Conservation (phyloP, 2,113 vertebrate genomes). For the Marmota monax region DNA sequence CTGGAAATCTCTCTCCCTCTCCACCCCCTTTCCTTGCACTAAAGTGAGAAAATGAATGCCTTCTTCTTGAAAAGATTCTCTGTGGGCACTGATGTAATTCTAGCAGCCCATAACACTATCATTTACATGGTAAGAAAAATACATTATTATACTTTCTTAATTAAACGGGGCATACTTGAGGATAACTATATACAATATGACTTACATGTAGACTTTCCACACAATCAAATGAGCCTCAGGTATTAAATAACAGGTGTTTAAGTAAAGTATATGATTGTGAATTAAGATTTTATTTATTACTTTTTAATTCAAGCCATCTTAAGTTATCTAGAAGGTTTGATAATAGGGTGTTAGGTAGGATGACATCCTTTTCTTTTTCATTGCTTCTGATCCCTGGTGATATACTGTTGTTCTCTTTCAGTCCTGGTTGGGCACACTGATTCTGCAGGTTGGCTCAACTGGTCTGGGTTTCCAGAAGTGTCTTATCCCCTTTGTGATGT, state of each 20-base stretch:
- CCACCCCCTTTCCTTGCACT: neutral
- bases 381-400: neutral
- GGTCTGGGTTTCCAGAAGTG: neutral
- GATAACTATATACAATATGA: neutral
- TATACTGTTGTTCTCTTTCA: neutral
- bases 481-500: neutral
- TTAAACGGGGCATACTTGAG: neutral
- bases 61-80: neutral
- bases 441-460: neutral
- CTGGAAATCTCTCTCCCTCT: neutral
- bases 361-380: neutral
- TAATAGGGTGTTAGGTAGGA: neutral
- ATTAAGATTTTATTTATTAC: constrained; percentile 2
- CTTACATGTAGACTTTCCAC: neutral
- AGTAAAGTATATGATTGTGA: constrained; percentile 12
- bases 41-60: neutral
- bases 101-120: neutral
- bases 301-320: neutral
- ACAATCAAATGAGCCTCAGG: neutral
- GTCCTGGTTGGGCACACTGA: neutral
- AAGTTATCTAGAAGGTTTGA: neutral
- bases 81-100: neutral
- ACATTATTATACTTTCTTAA: neutral
- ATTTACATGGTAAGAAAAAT: neutral
- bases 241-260: neutral